Conservation (phyloP, 2,888 invertebrate genomes). For the Drosophila mimetica region DNA sequence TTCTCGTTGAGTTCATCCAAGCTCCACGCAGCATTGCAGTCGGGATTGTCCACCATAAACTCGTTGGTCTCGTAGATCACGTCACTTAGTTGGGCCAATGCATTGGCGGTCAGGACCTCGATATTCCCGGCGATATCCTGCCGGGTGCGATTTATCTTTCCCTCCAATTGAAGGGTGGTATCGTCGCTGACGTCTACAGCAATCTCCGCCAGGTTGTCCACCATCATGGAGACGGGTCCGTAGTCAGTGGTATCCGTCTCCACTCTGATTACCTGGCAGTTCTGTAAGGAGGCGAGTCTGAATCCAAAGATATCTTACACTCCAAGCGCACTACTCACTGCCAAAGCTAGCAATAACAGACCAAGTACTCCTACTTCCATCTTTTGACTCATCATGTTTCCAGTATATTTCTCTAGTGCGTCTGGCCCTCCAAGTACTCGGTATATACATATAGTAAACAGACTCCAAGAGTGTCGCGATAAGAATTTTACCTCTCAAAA, state of each 20-base stretch:
- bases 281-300: background rate
- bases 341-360: constrained; percentile 36
- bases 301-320: too few species aligned
- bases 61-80: constrained; percentile 61
- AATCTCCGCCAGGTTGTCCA: constrained; percentile 66
- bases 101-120: constrained; percentile 57
- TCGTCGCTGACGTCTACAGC: constrained; percentile 62
- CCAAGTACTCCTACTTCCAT: constrained; percentile 39
- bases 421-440: background rate
- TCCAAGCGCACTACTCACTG: constrained; percentile 44
- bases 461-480: constrained; percentile 5
- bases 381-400: constrained; percentile 14
- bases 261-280: constrained; percentile 8
- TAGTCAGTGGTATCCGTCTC: constrained; percentile 57
- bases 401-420: constrained; percentile 8
- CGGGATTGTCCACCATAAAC: constrained; percentile 54
- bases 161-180: constrained; percentile 52
- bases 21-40: constrained; percentile 62
- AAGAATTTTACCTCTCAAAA: constrained; percentile 1
- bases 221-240: constrained; percentile 64
- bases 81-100: constrained; percentile 55
- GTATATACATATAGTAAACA: constrained; percentile 23
- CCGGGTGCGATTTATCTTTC: constrained; percentile 57
- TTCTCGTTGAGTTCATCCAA: constrained; percentile 63
- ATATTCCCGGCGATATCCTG: constrained; percentile 54